These are phyloP conservation scores for Cyanoramphus novaezelandiae DNA, from an alignment of 2,113 vertebrate genomes.

Conservation along the genomic window DNA sequence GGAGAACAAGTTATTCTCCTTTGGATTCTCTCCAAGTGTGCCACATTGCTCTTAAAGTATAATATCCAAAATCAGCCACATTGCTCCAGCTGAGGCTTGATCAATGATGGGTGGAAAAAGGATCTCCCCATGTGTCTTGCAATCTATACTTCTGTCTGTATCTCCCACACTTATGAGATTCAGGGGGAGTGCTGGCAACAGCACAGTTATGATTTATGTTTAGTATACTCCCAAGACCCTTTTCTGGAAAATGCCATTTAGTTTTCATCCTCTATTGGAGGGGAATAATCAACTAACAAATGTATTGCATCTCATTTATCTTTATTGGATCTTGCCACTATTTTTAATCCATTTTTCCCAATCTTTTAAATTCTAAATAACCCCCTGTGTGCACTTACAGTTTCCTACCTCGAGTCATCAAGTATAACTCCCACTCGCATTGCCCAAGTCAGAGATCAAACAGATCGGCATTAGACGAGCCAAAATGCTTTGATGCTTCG, in stretches of 20 bases:
- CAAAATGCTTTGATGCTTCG: neutral
- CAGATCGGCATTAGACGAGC: neutral
- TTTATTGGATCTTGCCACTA: neutral
- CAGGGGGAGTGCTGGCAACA: neutral
- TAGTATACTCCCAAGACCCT: neutral
- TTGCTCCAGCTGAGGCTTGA: slow-evolving; percentile 50
- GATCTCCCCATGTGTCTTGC: slow-evolving; percentile 19
- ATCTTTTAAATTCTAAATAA: neutral
- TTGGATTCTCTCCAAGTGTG: slow-evolving; percentile 53
- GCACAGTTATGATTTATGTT: neutral
- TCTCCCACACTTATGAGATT: neutral
- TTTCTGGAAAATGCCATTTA: neutral
- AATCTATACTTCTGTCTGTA: slow-evolving; percentile 25
- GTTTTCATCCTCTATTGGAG: neutral
- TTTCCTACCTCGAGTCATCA: neutral
- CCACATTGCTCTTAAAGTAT: slow-evolving; percentile 33
- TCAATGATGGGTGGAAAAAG: slow-evolving; percentile 30
- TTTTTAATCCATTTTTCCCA: neutral
- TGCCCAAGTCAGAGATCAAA: neutral
- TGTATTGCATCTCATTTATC: neutral
- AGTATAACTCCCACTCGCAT: neutral
- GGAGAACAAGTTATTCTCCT: neutral
- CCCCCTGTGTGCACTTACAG: neutral
- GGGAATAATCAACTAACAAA: neutral
- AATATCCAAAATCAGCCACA: slow-evolving; percentile 20